Conservation (phyloP, 2,113 vertebrate species). For the Tragelaphus strepsiceros region DNA sequence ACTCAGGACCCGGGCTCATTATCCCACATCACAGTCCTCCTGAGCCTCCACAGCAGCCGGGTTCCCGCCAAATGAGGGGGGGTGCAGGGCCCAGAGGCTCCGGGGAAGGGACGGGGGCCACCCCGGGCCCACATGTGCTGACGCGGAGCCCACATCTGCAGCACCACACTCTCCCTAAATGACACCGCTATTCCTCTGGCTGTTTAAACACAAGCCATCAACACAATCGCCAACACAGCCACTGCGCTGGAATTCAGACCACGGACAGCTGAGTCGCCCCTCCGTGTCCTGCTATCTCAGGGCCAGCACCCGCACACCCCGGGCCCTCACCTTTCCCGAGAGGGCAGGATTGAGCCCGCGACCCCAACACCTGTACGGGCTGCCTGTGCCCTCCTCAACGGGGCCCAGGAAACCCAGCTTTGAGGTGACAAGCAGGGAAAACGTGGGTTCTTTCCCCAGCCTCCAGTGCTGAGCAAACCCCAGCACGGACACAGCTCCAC, state of each 20-base stretch:
- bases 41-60: too few species aligned
- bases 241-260: background rate
- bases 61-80: background rate
- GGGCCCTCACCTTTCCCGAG: background rate
- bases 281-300: background rate
- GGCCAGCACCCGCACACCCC: too few species aligned
- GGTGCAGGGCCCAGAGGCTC: background rate
- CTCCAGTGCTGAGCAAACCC: background rate
- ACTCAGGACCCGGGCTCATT: background rate
- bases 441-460: background rate
- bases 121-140: accelerated
- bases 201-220: background rate
- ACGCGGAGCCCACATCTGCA: accelerated
- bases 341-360: background rate
- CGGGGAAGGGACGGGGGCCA: background rate
- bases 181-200: background rate
- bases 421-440: background rate
- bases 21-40: too few species aligned
- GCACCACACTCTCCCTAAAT: background rate
- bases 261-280: background rate
- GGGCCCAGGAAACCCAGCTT: background rate
- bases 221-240: background rate
- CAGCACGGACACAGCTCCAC: background rate
- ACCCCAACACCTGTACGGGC: accelerated
- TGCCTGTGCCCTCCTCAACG: background rate